phyloP scores from a whole-genome alignment of 2,797 vertebrate species.

The Paratrypauchen microcephalus region DNA sequence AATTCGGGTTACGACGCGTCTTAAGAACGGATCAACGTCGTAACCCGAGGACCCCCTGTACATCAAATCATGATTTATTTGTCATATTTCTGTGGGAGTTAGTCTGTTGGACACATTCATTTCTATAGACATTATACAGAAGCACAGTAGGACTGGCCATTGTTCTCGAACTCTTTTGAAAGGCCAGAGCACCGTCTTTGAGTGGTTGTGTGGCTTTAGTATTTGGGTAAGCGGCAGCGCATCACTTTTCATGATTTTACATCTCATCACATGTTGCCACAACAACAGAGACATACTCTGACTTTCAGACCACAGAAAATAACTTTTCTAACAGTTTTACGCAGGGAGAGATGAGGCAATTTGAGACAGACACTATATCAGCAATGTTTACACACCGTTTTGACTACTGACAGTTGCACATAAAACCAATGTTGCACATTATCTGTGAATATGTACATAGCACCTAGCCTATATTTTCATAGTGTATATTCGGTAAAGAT shows the following conservation, averaged over 20 bases:
- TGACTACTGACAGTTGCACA: too few relatives aligned
- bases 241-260: background rate
- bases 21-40: too few relatives aligned
- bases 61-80: background rate
- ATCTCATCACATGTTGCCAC: background rate
- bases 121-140: background rate
- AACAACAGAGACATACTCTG: background rate
- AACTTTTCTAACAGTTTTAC: background rate
- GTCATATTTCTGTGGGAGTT: background rate
- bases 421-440: too few relatives aligned
- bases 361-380: too few relatives aligned
- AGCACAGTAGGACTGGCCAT: background rate
- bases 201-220: conserved; percentile 21
- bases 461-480: too few relatives aligned
- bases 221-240: background rate
- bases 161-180: background rate
- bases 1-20: too few relatives aligned
- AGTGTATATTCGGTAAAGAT: too few relatives aligned
- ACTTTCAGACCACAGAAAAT: background rate
- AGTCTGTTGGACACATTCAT: background rate
- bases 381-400: too few relatives aligned
- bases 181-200: background rate
- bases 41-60: too few relatives aligned
- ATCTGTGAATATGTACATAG: too few relatives aligned
- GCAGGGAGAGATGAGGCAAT: background rate